phyloP scores from a whole-genome alignment of 1,140 invertebrate genomes.

The Atta cephalotes region DNA sequence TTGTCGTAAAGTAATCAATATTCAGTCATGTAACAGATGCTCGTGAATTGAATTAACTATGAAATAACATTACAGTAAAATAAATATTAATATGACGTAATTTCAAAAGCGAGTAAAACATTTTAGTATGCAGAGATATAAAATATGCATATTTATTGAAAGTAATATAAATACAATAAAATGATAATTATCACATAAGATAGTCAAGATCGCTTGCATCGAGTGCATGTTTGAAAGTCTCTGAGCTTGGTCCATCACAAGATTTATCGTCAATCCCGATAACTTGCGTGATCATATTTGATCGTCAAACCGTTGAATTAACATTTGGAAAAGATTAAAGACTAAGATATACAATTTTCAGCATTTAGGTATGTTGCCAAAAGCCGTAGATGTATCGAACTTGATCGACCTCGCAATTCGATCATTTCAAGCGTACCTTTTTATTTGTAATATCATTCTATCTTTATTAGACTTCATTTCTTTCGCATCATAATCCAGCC shows the following conservation, averaged over 20 bases:
- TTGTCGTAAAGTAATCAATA: conserved; percentile 18
- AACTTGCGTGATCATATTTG: conserved; percentile 8
- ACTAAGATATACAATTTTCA: conserved; percentile 51
- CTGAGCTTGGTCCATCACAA: conserved; percentile 44
- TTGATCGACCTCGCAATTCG: conserved; percentile 26
- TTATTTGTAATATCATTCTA: conserved; percentile 13
- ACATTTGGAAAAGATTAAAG: conserved; percentile 19
- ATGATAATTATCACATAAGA: conserved; percentile 65
- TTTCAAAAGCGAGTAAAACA: conserved; percentile 23
- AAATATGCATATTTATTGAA: conserved; percentile 77
- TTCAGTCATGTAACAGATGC: not conserved
- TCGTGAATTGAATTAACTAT: not conserved
- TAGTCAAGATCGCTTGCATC: conserved; percentile 52
- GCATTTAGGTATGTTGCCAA: not conserved
- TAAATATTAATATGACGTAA: not conserved
- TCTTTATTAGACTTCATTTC: conserved; percentile 4
- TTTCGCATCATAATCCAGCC: conserved; percentile 29
- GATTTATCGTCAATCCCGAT: conserved; percentile 13
- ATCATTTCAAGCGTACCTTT: conserved; percentile 7
- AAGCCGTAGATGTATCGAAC: conserved; percentile 44
- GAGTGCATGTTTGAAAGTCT: conserved; percentile 58
- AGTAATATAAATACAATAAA: conserved; percentile 75
- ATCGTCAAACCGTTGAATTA: conserved; percentile 16
- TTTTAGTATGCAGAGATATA: conserved; percentile 65
- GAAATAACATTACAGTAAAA: not conserved